Conservation (phyloP, 1,140 invertebrate species). For the Drosophila varians region DNA sequence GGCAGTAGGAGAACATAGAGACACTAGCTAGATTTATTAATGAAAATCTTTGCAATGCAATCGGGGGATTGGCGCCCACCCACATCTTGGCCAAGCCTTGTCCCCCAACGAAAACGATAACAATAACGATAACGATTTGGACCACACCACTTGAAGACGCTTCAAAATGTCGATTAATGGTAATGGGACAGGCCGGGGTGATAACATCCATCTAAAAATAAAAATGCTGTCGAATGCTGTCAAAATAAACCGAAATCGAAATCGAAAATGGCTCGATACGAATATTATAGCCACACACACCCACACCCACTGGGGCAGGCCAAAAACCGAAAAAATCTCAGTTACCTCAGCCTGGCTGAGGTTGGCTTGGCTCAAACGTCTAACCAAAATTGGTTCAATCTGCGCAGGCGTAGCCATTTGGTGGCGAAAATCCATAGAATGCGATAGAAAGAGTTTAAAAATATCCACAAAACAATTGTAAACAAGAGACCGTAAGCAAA, state of each 20-base stretch:
- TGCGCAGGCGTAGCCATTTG: slow-evolving; percentile 43
- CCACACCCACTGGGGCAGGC: slow-evolving; percentile 6
- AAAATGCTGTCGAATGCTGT: slow-evolving; percentile 45
- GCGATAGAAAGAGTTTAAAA: slow-evolving; percentile 34
- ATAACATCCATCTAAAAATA: slow-evolving; percentile 63
- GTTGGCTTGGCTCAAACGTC: slow-evolving; percentile 10
- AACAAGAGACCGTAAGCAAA: slow-evolving; percentile 42
- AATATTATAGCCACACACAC: slow-evolving; percentile 26
- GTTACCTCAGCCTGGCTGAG: no score
- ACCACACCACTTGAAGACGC: slow-evolving; percentile 9
- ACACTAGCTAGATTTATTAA: slow-evolving; percentile 62
- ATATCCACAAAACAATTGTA: slow-evolving; percentile 54
- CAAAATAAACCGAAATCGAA: slow-evolving; percentile 44
- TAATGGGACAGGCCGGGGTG: slow-evolving; percentile 32
- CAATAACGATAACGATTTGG: slow-evolving; percentile 6
- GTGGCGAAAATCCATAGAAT: no score
- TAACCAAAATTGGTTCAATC: slow-evolving; percentile 45
- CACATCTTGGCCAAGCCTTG: slow-evolving; percentile 16
- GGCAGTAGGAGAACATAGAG: no score
- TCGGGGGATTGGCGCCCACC: slow-evolving; percentile 30
- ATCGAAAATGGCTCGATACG: slow-evolving; percentile 29
- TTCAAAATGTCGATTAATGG: slow-evolving; percentile 30
- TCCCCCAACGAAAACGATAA: slow-evolving; percentile 15
- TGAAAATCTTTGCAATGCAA: slow-evolving; percentile 51
- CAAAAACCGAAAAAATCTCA: slow-evolving; percentile 11